Percentiles rank a stretch among this genome's conserved stretches.
These are phyloP conservation scores for Saccostrea echinata DNA, from an alignment of 1,140 invertebrate species.

Conservation along the genomic window DNA sequence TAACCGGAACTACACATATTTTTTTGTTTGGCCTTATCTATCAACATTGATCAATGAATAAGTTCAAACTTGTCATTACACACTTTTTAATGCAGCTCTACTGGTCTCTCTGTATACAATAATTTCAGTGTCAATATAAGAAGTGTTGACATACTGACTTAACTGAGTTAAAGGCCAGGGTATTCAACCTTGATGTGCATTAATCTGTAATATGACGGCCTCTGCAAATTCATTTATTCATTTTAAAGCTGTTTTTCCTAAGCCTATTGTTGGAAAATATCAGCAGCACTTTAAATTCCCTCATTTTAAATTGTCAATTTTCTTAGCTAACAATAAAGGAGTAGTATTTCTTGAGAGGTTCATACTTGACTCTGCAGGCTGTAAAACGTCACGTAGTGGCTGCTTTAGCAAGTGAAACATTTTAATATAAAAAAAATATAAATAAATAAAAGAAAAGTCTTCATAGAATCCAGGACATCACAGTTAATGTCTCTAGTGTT, in stretches of 20 bases:
- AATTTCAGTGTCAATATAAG: neutral
- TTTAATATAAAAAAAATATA: neutral
- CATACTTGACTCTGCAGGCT: neutral
- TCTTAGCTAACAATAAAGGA: neutral
- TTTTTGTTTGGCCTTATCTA: too few species aligned
- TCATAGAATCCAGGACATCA: too few species aligned
- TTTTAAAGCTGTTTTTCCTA: conserved; percentile 30
- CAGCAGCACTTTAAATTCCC: conserved; percentile 14
- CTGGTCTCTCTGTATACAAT: neutral
- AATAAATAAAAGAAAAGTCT: too few species aligned
- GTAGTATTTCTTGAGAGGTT: conserved; percentile 18
- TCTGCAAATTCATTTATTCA: neutral
- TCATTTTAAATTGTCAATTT: conserved; percentile 1
- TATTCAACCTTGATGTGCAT: neutral
- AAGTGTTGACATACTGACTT: conserved; percentile 15
- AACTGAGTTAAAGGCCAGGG: neutral
- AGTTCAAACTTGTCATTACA: neutral
- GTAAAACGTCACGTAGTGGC: conserved; percentile 4
- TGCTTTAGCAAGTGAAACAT: neutral
- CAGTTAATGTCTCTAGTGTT: too few species aligned
- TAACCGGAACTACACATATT: too few species aligned
- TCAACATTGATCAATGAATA: neutral
- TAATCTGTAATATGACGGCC: neutral
- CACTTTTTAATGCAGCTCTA: neutral
- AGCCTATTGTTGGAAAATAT: neutral